Evolutionary conservation across 2,797 vertebrate genomes (phyloP), one percentile per base, ranked within the genome.

Genomic region (Knipowitschia caucasica): DNA sequence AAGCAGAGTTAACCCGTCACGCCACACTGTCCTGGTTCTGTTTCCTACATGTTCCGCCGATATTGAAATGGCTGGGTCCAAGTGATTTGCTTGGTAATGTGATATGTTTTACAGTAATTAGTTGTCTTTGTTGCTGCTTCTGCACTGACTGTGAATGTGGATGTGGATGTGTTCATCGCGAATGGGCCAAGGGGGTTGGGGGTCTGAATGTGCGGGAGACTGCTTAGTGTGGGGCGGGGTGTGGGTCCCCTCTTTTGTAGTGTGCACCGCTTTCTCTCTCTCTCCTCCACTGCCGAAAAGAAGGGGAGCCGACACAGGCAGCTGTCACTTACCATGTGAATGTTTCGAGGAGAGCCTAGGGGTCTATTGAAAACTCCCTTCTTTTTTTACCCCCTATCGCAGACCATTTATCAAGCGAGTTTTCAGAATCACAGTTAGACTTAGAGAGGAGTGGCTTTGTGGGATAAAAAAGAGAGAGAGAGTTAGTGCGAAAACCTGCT

Each of bases 281-380:
- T 39, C 47, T 81, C 61, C 23, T 7, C 21, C 49, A 25, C 40
- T 43, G n/a, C 71, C 71, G 49, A 59, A 67, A 71, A 86, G 82
- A 29, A 84, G 78, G 78, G 78, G 72, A 87, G 78, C 65, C 78
- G 81, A 71, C 81, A 58, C 69, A 88, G 87, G 88, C 90, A 92
- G 90, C 90, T 92, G 90, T 91, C 90, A 91, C 87, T 92, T 92
- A 92, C 88, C 91, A 92, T 92, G 86, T 91, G 90, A 92, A 92
- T 91, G 85, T 91, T 89, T 64, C 29, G 69, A 80, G 86, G 86
- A 80, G 70, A 69, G 82, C 85, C 75, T 69, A 58, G 84, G 88
- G 83, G 79, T 87, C 85, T 89, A 84, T 89, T 82, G 84, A 89
- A 85, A 85, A 83, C 71, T 78, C 78, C 83, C 73, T n/a, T n/a